These are phyloP conservation scores for Embiotoca jacksoni DNA, from an alignment of 2,113 vertebrate genomes.

Conservation along the genomic window DNA sequence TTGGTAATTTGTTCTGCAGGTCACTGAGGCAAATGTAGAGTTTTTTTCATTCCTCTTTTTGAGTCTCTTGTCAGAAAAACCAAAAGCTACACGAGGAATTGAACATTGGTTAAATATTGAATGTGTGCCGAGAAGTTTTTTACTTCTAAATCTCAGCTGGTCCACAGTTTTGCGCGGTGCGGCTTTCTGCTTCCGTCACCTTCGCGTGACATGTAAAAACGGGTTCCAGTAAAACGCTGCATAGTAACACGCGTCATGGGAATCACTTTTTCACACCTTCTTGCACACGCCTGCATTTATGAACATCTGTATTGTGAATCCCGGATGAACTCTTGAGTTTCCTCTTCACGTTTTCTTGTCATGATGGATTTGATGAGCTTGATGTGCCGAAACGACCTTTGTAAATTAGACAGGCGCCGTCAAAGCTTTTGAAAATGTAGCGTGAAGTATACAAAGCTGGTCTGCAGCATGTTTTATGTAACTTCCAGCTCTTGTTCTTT, in stretches of 20 bases:
- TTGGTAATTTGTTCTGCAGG: slow-evolving; percentile 20
- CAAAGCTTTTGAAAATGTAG: background rate
- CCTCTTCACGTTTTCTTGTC: background rate
- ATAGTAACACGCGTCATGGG: slow-evolving; percentile 16
- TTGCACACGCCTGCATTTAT: slow-evolving; percentile 7
- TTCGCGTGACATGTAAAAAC: slow-evolving; percentile 63
- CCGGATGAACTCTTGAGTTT: background rate
- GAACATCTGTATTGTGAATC: background rate
- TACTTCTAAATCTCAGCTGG: slow-evolving; percentile 5
- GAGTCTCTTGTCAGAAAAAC: slow-evolving; percentile 3
- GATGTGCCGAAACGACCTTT: background rate
- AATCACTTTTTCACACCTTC: slow-evolving; percentile 47
- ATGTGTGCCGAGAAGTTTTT: slow-evolving; percentile 22
- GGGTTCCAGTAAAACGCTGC: slow-evolving; percentile 4
- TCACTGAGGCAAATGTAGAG: slow-evolving; percentile 3
- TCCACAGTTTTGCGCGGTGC: slow-evolving; percentile 8
- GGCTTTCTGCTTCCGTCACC: slow-evolving; percentile 38
- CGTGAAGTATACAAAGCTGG: background rate
- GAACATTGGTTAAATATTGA: slow-evolving; percentile 59
- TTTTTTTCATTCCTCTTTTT: background rate
- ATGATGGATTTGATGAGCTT: slow-evolving; percentile 14
- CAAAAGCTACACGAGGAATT: slow-evolving; percentile 15
- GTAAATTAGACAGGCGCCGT: background rate
- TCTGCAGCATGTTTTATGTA: background rate
- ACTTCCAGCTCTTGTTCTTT: too few relatives aligned